Percentiles rank a stretch among this genome's conserved stretches.
Conservation (phyloP, 1,140 invertebrate genomes). For the Chymomyza costata region DNA sequence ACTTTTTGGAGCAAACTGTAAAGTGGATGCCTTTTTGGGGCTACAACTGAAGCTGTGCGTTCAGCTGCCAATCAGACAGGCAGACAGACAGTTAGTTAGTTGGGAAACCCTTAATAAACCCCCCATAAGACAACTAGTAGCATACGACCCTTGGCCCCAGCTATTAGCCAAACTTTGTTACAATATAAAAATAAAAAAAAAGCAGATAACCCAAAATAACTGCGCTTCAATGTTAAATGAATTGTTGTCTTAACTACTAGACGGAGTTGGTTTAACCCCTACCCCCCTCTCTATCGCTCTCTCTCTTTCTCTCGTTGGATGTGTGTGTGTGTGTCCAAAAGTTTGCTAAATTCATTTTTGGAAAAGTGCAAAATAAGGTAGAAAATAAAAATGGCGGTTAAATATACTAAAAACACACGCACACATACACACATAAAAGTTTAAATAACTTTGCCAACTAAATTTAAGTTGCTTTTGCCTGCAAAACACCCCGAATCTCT, state of each 20-base stretch:
- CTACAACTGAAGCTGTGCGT: too few relatives aligned
- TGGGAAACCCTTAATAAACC: constrained; percentile 58
- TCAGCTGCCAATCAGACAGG: constrained; percentile 56
- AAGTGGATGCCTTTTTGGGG: too few relatives aligned
- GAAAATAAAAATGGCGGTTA: constrained; percentile 23
- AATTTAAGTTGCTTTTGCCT: constrained; percentile 70
- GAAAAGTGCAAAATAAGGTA: constrained; percentile 53
- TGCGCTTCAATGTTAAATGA: constrained; percentile 65
- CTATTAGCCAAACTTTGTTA: constrained; percentile 55
- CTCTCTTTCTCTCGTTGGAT: neutral
- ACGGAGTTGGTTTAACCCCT: constrained; percentile 3
- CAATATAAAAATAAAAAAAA: constrained; percentile 20
- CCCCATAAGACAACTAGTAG: constrained; percentile 5
- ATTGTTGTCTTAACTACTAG: constrained; percentile 70
- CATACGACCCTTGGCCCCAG: constrained; percentile 14
- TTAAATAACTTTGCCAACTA: constrained; percentile 70
- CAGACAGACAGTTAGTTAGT: constrained; percentile 2
- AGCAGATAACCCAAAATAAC: constrained; percentile 30
- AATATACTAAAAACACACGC: too few relatives aligned
- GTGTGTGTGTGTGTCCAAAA: constrained; percentile 52
- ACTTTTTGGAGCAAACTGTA: constrained; percentile 33
- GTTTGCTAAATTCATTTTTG: constrained; percentile 60
- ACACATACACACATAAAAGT: constrained; percentile 46
- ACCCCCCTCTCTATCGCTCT: neutral
- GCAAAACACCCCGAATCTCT: too few relatives aligned